Evolutionary conservation across 2,888 invertebrate species (phyloP), one percentile per base, ranked within the genome.

Genomic region (Philopedon plagiatum): DNA sequence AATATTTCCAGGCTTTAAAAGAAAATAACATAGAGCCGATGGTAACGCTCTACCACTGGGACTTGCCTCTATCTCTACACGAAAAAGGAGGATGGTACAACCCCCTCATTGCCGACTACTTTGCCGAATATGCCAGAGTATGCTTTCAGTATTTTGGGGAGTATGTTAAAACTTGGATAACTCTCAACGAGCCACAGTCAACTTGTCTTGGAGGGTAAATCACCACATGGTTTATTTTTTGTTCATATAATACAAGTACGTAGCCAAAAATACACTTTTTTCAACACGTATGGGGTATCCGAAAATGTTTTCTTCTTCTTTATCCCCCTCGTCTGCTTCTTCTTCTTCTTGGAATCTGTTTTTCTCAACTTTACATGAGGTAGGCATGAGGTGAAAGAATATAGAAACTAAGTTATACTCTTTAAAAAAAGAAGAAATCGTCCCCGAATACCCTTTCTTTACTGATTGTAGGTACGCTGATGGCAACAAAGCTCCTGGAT

Each of bases 21-120:
- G 58, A 73, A 39, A 65, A 64, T 19, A 65, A 69, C 13, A 64
- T 73, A 11, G 73, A 69, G 64, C 73, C 73, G 1, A 51, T 73
- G 60, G 73, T 73, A 11, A 73, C 73, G 0, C 39, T 73, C 13
- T 73, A 73, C 54, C 73, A 73, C 21, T 73, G 73, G 73, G 73
- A 75, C 51, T 18, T 75, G 21, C 75, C 75, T 9, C 54, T 71
- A 11, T 32, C 54, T 18, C 54, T 76, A 11, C 75, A 78, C 84
- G 88, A 89, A 54, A 82, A 90, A 5, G 91, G 91, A 0, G 91
- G 91, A 0, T 91, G 90, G 90, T 87, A 88, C 41, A 91, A 91
- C 79, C 88, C 89, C 0, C 75, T 87, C 9, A 86, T 90, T 57
- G 87, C 87, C 0, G 88, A 91, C 94, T 69, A 87, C 92, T 81